Conservation (phyloP, 2,888 invertebrate genomes). For the Lycia hirtaria region DNA sequence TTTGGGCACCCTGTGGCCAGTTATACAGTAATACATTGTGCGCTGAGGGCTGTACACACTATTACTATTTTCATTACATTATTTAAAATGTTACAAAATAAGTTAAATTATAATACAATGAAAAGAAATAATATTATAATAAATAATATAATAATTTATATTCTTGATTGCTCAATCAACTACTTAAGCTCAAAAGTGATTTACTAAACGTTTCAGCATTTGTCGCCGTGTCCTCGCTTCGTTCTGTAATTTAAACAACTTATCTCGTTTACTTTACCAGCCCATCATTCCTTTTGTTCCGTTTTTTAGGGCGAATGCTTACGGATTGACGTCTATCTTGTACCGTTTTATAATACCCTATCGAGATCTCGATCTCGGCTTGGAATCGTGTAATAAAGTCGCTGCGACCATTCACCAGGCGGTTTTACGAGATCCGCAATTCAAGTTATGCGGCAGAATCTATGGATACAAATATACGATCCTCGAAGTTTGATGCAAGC, state of each 20-base stretch:
- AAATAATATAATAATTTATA: neutral
- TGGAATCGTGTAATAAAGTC: constrained; percentile 50
- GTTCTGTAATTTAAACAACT: neutral
- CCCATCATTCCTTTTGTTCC: constrained; percentile 13
- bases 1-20: no score
- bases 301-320: constrained; percentile 12
- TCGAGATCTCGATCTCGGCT: constrained; percentile 44
- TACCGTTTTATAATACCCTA: constrained; percentile 44
- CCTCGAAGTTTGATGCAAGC: constrained; percentile 51
- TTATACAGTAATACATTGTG: no score
- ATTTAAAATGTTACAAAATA: no score
- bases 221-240: neutral
- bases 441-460: constrained; percentile 54
- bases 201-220: neutral
- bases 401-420: constrained; percentile 51
- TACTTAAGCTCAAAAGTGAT: neutral
- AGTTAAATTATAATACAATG: no score
- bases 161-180: neutral
- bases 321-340: constrained; percentile 25
- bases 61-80: no score
- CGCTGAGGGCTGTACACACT: no score
- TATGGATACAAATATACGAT: constrained; percentile 45
- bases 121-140: no score
- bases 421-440: constrained; percentile 60
- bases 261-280: constrained; percentile 10